Evolutionary conservation across 2,797 vertebrate species (phyloP).

Genomic region (Rhinichthys osculus): DNA sequence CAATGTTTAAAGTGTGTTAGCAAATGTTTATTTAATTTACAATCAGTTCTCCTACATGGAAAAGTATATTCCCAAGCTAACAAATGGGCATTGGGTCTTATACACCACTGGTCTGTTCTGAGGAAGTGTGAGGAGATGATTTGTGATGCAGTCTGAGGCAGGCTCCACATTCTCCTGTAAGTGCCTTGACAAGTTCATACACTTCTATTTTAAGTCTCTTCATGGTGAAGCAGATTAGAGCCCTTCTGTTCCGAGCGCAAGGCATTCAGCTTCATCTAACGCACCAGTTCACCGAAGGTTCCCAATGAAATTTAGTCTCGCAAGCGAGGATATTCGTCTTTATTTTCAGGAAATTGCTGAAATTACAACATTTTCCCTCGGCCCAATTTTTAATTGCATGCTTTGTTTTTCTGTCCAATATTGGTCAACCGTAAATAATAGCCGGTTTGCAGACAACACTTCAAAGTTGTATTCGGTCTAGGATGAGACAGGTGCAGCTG

Average conservation of each 20-base stretch:
- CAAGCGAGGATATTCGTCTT: background rate
- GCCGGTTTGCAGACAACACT: constrained; percentile 25
- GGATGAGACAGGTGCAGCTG: constrained; percentile 72
- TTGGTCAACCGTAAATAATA: constrained; percentile 42
- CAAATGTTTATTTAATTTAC: background rate
- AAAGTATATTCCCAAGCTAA: background rate
- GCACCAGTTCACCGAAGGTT: background rate
- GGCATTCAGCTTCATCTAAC: background rate
- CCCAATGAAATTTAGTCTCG: background rate
- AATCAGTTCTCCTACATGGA: background rate
- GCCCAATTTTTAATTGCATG: constrained; percentile 19
- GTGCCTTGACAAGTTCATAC: constrained; percentile 41
- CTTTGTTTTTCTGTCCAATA: constrained; percentile 27
- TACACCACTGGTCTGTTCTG: background rate
- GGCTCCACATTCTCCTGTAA: constrained; percentile 34
- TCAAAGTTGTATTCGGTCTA: constrained; percentile 24
- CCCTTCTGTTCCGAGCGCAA: background rate
- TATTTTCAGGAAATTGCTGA: background rate
- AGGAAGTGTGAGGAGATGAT: background rate
- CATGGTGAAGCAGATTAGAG: background rate
- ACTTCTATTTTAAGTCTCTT: constrained; percentile 24
- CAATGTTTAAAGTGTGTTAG: background rate
- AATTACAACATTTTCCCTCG: constrained; percentile 9
- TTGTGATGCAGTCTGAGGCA: background rate
- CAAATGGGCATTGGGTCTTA: no score